Percentiles rank a stretch among this genome's conserved stretches.
phyloP scores from a whole-genome alignment of 2,888 invertebrate genomes.

The Eucriotettix oculatus region DNA sequence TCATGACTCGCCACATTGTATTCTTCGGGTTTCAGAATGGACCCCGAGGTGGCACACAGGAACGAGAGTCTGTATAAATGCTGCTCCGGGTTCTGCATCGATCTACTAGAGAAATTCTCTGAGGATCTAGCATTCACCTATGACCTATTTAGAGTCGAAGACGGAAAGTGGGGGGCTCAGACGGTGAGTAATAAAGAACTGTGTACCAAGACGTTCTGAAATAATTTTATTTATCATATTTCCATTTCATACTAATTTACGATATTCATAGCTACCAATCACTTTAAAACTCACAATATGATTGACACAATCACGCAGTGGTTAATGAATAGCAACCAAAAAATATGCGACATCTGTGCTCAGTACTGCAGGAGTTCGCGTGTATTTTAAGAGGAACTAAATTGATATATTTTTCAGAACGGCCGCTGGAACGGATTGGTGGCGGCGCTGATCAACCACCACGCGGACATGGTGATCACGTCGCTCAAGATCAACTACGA shows the following conservation, averaged over 20 bases:
- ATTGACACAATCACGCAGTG: too few species aligned
- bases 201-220: background rate
- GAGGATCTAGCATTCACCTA: conserved; percentile 93
- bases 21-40: conserved; percentile 29
- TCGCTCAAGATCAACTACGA: conserved; percentile 84
- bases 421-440: conserved; percentile 94
- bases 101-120: conserved; percentile 83
- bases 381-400: too few species aligned
- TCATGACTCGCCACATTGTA: too few species aligned
- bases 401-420: conserved; percentile 31
- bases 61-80: conserved; percentile 83
- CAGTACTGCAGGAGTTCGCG: too few species aligned
- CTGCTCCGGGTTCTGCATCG: conserved; percentile 97
- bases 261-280: too few species aligned
- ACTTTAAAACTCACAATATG: too few species aligned
- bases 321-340: too few species aligned
- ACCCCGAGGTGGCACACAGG: conserved; percentile 47
- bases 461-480: conserved; percentile 90
- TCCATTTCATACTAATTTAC: too few species aligned
- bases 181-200: conserved; percentile 5
- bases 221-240: too few species aligned
- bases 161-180: conserved; percentile 33
- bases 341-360: too few species aligned
- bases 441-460: conserved; percentile 77
- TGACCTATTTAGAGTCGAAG: conserved; percentile 83